A percentile compares a stretch with the other conserved stretches of the same genome.
Evolutionary conservation across 1,140 invertebrate species (phyloP).

Genomic region (Himalopsyche phryganea): DNA sequence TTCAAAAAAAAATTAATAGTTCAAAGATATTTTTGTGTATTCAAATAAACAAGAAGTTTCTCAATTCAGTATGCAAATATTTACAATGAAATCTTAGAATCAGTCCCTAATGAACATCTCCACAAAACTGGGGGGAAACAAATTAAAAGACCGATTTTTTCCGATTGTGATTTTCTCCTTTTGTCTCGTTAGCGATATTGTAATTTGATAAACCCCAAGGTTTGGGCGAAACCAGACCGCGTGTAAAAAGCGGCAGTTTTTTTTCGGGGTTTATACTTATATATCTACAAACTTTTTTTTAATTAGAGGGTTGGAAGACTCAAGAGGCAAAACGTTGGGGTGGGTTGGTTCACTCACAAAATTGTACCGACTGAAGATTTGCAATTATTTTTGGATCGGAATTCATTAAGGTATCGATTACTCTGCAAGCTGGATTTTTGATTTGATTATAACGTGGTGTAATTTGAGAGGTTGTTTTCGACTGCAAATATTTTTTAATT

Average conservation of each 20-base stretch:
- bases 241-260: constrained; percentile 27
- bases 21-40: too few relatives aligned
- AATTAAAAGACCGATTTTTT: constrained; percentile 33
- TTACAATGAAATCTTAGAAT: too few relatives aligned
- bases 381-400: not conserved
- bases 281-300: constrained; percentile 20
- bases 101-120: too few relatives aligned
- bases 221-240: constrained; percentile 23
- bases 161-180: constrained; percentile 34
- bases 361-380: too few relatives aligned
- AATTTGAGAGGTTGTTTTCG: too few relatives aligned
- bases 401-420: too few relatives aligned
- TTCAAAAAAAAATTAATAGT: too few relatives aligned
- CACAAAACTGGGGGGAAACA: constrained; percentile 8
- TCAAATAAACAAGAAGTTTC: too few relatives aligned
- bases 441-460: too few relatives aligned
- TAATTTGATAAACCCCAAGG: constrained; percentile 30
- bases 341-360: constrained; percentile 25
- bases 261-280: not conserved
- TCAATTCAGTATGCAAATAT: too few relatives aligned
- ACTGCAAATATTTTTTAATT: too few relatives aligned
- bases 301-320: constrained; percentile 28
- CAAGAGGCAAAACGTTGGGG: constrained; percentile 12
- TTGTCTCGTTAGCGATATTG: constrained; percentile 35
- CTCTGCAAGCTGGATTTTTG: too few relatives aligned